phyloP scores from a whole-genome alignment of 1,140 invertebrate species.

The Trissolcus basalis region DNA sequence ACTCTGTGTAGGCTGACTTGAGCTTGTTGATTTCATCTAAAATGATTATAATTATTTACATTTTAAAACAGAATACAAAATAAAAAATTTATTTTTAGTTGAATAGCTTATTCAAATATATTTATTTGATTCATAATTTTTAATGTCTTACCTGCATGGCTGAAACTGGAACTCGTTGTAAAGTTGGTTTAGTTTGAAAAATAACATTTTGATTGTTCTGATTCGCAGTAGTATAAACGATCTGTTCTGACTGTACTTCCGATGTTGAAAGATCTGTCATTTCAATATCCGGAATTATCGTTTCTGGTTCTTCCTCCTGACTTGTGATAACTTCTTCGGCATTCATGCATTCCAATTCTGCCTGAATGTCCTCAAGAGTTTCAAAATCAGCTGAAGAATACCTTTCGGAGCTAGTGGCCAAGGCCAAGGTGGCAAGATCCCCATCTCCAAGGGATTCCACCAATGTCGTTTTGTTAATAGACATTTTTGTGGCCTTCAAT shows the following conservation, averaged over 20 bases:
- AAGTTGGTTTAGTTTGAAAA: slow-evolving; percentile 72
- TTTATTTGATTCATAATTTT: no score
- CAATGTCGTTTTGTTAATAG: slow-evolving; percentile 68
- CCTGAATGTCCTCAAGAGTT: slow-evolving; percentile 72
- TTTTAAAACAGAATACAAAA: no score
- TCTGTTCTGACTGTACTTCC: slow-evolving; percentile 64
- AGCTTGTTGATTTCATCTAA: slow-evolving; percentile 66
- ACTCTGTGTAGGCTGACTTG: slow-evolving; percentile 65
- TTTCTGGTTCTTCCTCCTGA: slow-evolving; percentile 63
- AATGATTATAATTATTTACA: neutral
- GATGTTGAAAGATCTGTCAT: slow-evolving; percentile 68
- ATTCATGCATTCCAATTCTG: slow-evolving; percentile 73
- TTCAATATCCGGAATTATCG: slow-evolving; percentile 68
- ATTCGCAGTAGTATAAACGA: slow-evolving; percentile 68
- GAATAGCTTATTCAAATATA: no score
- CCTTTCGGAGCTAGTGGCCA: slow-evolving; percentile 64
- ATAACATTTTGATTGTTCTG: slow-evolving; percentile 70
- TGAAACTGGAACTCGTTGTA: slow-evolving; percentile 70
- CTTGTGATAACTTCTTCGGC: slow-evolving; percentile 72
- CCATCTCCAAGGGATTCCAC: slow-evolving; percentile 69
- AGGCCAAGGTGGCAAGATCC: slow-evolving; percentile 66
- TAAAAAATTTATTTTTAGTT: no score
- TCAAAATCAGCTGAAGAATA: slow-evolving; percentile 71
- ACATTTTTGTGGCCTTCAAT: slow-evolving; percentile 57
- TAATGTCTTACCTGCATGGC: slow-evolving; percentile 68